Evolutionary conservation across 2,113 vertebrate genomes (phyloP).

Genomic region (Colinus virginianus): DNA sequence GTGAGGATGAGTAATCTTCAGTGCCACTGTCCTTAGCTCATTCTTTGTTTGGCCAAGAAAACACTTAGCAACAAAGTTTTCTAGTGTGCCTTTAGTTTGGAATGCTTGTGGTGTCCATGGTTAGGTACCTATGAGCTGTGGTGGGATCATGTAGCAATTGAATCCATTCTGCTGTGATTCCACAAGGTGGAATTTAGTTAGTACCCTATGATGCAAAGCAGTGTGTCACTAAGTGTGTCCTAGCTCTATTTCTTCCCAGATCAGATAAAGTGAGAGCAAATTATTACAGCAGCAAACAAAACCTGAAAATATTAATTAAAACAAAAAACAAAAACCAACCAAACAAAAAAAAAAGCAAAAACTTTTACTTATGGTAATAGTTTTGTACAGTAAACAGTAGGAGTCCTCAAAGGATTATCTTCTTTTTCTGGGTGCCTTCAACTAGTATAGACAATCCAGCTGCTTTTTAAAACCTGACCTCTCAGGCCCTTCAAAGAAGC

Average conservation of each 20-base stretch:
- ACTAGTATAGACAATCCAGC: not conserved
- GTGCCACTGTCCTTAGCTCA: not conserved
- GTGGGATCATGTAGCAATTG: not conserved
- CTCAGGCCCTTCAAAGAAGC: not conserved
- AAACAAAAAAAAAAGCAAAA: not conserved
- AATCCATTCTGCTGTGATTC: not conserved
- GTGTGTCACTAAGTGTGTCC: fast-evolving
- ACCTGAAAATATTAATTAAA: not conserved
- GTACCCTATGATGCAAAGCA: not conserved
- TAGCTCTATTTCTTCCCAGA: not conserved
- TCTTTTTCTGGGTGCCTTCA: constrained; percentile 22
- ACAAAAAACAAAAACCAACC: too few species aligned
- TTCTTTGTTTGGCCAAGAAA: not conserved
- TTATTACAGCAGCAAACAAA: not conserved
- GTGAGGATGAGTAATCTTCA: not conserved
- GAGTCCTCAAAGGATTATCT: constrained; percentile 33
- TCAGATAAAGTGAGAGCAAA: not conserved
- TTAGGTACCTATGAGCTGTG: not conserved
- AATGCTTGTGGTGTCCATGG: not conserved
- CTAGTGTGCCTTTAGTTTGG: not conserved
- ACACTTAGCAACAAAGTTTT: not conserved
- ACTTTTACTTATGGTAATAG: not conserved
- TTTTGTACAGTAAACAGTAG: constrained; percentile 8
- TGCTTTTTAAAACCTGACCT: constrained; percentile 31
- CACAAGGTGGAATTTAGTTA: not conserved